Percentiles rank a stretch among this genome's conserved stretches.
These are phyloP conservation scores for Cladorhizidae sp. DNA, from an alignment of 37 sponge, comb jelly and placozoan species.

Conservation along the genomic window DNA sequence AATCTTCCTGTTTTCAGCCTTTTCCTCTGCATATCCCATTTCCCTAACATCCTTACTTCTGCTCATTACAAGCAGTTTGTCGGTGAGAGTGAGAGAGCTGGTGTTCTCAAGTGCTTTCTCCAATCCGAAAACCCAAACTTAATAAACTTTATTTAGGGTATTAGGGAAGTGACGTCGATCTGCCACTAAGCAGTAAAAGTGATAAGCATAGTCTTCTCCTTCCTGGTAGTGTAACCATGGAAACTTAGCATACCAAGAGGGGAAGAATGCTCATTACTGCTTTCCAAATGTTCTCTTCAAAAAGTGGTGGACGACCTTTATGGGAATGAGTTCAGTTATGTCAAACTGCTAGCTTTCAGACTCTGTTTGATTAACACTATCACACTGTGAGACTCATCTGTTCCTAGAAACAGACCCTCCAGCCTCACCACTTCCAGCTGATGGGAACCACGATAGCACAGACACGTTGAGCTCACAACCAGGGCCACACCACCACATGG, in stretches of 20 bases:
- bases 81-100: not conserved
- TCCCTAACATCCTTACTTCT: not conserved
- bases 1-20: constrained; percentile 13
- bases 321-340: not conserved
- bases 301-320: constrained; percentile 1
- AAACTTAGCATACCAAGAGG: constrained; percentile 7
- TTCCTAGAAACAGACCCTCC: too few species aligned
- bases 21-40: constrained; percentile 19
- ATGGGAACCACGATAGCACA: too few species aligned
- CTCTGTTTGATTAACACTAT: too few species aligned
- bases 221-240: constrained; percentile 54
- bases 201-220: constrained; percentile 15
- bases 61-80: not conserved
- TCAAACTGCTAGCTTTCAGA: too few species aligned
- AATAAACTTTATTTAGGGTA: not conserved
- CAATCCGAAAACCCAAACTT: not conserved
- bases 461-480: too few species aligned
- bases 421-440: too few species aligned
- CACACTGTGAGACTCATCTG: too few species aligned
- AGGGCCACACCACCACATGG: too few species aligned
- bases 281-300: constrained; percentile 29
- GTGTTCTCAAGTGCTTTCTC: not conserved
- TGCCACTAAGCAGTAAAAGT: constrained; percentile 4
- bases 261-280: constrained; percentile 7
- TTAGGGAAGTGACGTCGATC: not conserved